These are phyloP conservation scores for Galleria mellonella DNA, from an alignment of 1,140 invertebrate genomes.

Conservation along the genomic window DNA sequence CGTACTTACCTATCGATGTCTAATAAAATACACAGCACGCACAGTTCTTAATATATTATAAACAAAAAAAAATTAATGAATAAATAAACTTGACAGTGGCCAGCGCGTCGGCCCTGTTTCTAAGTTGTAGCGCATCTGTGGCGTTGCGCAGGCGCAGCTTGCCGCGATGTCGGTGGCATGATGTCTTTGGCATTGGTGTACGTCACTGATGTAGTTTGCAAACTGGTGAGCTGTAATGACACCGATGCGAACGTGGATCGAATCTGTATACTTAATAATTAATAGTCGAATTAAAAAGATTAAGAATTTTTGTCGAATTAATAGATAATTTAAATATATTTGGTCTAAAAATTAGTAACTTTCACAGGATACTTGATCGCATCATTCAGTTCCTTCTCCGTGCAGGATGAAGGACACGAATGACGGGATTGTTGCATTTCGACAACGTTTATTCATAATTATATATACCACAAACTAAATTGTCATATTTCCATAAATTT, in stretches of 20 bases:
- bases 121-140: conserved; percentile 36
- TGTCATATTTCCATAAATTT: too few relatives aligned
- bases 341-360: too few relatives aligned
- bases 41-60: neutral
- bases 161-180: too few relatives aligned
- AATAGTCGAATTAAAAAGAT: neutral
- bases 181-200: conserved; percentile 10
- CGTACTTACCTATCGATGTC: too few relatives aligned
- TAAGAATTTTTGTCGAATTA: neutral
- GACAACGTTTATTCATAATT: too few relatives aligned
- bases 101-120: conserved; percentile 19
- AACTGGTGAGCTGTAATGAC: conserved; percentile 24
- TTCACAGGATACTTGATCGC: too few relatives aligned
- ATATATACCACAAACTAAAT: too few relatives aligned
- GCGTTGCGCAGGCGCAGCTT: conserved; percentile 13
- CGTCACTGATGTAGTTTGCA: conserved; percentile 28
- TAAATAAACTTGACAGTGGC: neutral
- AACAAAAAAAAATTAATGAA: too few relatives aligned
- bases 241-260: conserved; percentile 8
- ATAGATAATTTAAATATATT: neutral
- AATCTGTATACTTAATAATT: neutral
- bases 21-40: conserved; percentile 5
- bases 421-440: too few relatives aligned
- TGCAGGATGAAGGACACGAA: too few relatives aligned
- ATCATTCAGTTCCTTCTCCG: too few relatives aligned